phyloP scores from a whole-genome alignment of 1,140 invertebrate genomes.

The Drosophila persimilis region DNA sequence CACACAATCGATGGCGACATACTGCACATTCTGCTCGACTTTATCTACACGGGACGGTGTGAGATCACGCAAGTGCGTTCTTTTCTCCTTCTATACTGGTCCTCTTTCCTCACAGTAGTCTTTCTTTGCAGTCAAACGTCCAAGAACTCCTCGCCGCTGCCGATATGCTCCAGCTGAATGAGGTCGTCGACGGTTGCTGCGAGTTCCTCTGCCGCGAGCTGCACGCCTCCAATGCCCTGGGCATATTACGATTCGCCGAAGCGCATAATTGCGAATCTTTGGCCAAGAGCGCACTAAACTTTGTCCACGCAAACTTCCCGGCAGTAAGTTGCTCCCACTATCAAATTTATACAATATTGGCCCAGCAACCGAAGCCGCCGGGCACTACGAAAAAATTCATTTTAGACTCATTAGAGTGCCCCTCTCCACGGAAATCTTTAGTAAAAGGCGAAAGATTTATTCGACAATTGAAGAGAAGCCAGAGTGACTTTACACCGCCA shows the following conservation, averaged over 20 bases:
- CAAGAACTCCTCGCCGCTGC: conserved; percentile 95
- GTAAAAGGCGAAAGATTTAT: conserved; percentile 85
- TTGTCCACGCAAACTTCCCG: conserved; percentile 95
- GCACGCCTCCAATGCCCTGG: conserved; percentile 94
- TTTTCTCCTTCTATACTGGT: background rate
- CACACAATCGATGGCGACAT: conserved; percentile 90
- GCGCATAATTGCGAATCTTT: conserved; percentile 94
- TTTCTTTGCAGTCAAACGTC: conserved; percentile 88
- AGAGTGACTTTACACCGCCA: conserved; percentile 30
- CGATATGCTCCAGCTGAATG: conserved; percentile 95
- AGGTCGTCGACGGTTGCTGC: conserved; percentile 94
- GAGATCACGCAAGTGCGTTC: conserved; percentile 74
- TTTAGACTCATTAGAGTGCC: conserved; percentile 60
- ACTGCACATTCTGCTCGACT: conserved; percentile 90
- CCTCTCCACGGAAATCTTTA: conserved; percentile 83
- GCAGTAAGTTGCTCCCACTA: conserved; percentile 84
- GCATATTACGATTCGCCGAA: conserved; percentile 95
- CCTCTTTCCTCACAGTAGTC: background rate
- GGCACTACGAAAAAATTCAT: conserved; percentile 41
- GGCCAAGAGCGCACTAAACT: conserved; percentile 91
- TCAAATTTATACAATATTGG: conserved; percentile 21
- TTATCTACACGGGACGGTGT: conserved; percentile 92
- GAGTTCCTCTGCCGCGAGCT: conserved; percentile 94
- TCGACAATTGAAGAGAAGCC: conserved; percentile 82
- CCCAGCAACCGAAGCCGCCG: conserved; percentile 21